These are phyloP conservation scores for Cistogaster globosa DNA, from an alignment of 2,888 invertebrate genomes.

Conservation along the genomic window DNA sequence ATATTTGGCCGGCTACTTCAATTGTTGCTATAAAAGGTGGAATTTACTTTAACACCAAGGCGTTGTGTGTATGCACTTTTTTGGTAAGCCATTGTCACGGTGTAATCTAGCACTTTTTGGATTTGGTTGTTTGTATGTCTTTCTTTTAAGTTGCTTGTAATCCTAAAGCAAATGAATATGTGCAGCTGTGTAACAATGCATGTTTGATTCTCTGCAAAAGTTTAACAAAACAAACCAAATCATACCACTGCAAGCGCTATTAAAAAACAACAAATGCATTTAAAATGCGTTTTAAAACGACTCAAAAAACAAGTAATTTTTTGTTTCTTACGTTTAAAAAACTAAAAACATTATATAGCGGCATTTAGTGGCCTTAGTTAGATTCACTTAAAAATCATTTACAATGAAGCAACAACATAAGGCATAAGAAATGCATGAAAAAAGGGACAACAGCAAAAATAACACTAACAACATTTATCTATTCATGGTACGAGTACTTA, in stretches of 20 bases:
- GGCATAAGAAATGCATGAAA: not conserved
- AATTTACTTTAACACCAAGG: constrained; percentile 74
- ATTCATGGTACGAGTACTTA: constrained; percentile 30
- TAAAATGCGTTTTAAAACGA: constrained; percentile 56
- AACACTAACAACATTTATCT: constrained; percentile 33
- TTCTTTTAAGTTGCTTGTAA: constrained; percentile 9
- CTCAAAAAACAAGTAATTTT: constrained; percentile 1
- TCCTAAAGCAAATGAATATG: constrained; percentile 30
- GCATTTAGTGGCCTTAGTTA: constrained; percentile 43
- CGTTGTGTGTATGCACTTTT: constrained; percentile 70
- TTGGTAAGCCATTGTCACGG: constrained; percentile 70
- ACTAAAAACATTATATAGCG: constrained; percentile 20
- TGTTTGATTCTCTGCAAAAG: constrained; percentile 39
- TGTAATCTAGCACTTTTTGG: constrained; percentile 51
- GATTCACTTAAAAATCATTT: constrained; percentile 62
- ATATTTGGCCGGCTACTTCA: constrained; percentile 73
- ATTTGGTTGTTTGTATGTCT: constrained; percentile 11
- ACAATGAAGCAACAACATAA: constrained; percentile 37
- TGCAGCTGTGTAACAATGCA: constrained; percentile 54
- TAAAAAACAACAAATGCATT: constrained; percentile 41
- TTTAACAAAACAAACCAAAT: constrained; percentile 57
- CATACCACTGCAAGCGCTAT: constrained; percentile 41
- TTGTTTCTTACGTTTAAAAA: constrained; percentile 23
- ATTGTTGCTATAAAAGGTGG: constrained; percentile 73
- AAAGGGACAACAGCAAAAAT: not conserved